Conservation (phyloP, 2,113 vertebrate species). For the Agelaius phoeniceus region DNA sequence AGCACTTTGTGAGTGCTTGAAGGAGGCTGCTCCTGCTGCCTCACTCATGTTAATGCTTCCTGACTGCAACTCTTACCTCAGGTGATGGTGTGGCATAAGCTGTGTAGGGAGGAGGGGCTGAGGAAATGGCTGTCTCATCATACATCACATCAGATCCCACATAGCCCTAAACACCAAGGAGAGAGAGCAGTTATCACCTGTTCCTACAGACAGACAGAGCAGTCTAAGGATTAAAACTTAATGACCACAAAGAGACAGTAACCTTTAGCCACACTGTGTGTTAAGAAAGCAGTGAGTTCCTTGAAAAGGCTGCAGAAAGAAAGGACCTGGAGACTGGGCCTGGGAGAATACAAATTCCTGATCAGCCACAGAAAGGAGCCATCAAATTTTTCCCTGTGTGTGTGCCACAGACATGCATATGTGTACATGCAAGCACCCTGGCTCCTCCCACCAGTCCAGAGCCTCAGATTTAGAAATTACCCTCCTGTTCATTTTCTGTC, state of each 20-base stretch:
- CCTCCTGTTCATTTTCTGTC: neutral
- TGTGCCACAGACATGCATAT: neutral
- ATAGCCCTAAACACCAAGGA: constrained; percentile 53
- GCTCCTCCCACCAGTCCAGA: neutral
- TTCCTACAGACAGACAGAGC: neutral
- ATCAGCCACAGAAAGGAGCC: neutral
- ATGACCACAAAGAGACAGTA: neutral
- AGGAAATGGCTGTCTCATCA: constrained; percentile 71
- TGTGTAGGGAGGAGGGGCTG: constrained; percentile 77
- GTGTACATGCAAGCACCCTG: neutral
- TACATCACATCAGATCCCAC: constrained; percentile 73
- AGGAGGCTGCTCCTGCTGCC: neutral
- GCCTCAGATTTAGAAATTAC: neutral
- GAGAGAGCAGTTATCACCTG: neutral
- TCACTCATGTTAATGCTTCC: neutral
- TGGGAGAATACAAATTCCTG: neutral
- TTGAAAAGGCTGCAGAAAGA: neutral
- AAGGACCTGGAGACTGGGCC: neutral
- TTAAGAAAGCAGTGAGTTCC: neutral
- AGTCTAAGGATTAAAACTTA: neutral
- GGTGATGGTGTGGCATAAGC: constrained; percentile 75
- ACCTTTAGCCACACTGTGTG: neutral
- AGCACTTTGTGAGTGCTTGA: neutral
- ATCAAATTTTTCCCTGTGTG: neutral
- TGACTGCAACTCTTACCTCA: constrained; percentile 63